Evolutionary conservation across 1,140 invertebrate species (phyloP), one percentile per base, ranked within the genome.

Genomic region (Charaxes varanes): DNA sequence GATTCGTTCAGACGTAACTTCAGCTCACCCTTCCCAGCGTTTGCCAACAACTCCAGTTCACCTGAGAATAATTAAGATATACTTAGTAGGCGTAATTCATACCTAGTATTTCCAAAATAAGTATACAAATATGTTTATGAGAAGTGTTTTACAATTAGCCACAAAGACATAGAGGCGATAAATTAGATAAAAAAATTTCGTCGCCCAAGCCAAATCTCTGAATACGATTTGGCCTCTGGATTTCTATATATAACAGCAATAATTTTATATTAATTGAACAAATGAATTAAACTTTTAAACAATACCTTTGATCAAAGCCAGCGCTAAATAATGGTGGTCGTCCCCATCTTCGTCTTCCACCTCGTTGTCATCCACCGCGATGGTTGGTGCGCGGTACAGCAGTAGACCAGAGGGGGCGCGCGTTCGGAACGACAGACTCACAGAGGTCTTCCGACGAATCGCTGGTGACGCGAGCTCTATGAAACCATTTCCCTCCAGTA

Each of bases 341-440:
- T 72, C 61, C 3, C 51, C 62, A 16, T 72, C 57, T n/a, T 71
- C 62, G 4, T 72, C 68, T 5, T 69, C 70, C 0, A 66, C 48
- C 15, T 66, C 68, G 17, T 66, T 56, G n/a, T 65, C 54, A n/a
- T 55, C 53, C 2, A 28, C 27, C 0, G 42, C 26, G 1, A 34
- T 31, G 19, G 88, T 85, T 30, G 91, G 91, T 0, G 92, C 91
- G 0, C 92, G 91, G 11, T 94, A 74, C 41, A 96, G 65, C 0
- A 97, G 67, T 10, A 96, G 69, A 2, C 92, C 92, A 52, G 92
- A 86, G 0, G 86, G 59, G 44, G 92, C 87, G 2, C 88, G 74
- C 0, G 93, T 93, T 38, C 91, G 87, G 72, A 97, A 96, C 2
- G 93, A 91, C 26, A 97, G 87, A 5, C 91, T 91, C 10, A 95